A percentile compares a stretch with the other conserved stretches of the same genome.
phyloP scores from a whole-genome alignment of 2,888 invertebrate species.

The Napeogenes sylphis region DNA sequence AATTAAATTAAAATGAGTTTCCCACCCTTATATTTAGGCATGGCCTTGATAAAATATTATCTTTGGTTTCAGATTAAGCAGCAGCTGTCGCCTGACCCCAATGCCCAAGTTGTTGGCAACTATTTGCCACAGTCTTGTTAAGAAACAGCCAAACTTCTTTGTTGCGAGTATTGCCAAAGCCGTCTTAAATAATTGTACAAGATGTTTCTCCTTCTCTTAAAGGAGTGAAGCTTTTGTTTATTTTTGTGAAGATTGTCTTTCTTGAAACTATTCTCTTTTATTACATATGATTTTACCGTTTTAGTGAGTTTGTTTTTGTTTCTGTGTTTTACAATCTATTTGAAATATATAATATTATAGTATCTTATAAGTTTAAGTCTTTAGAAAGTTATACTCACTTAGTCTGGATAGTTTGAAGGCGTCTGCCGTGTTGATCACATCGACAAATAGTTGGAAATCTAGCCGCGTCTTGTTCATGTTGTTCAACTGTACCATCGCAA shows the following conservation, averaged over 20 bases:
- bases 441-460: slow-evolving; percentile 90
- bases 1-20: background rate
- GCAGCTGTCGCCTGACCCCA: slow-evolving; percentile 19
- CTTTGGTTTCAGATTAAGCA: slow-evolving; percentile 17
- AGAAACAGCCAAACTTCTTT: slow-evolving; percentile 1
- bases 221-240: background rate
- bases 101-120: slow-evolving; percentile 15
- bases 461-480: slow-evolving; percentile 82
- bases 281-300: background rate
- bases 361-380: background rate
- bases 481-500: slow-evolving; percentile 87
- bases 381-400: slow-evolving; percentile 80
- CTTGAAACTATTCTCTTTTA: background rate
- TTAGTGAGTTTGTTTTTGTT: background rate
- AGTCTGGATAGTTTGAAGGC: slow-evolving; percentile 93
- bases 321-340: background rate
- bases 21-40: background rate
- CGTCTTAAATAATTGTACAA: slow-evolving; percentile 7
- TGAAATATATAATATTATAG: background rate
- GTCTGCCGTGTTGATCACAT: slow-evolving; percentile 94
- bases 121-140: slow-evolving; percentile 12
- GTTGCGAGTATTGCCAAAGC: slow-evolving; percentile 7
- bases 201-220: slow-evolving; percentile 1
- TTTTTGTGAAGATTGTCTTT: slow-evolving; percentile 7
- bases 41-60: slow-evolving; percentile 18